Conservation (phyloP, 2,888 invertebrate genomes). For the Phyto melanocephala region DNA sequence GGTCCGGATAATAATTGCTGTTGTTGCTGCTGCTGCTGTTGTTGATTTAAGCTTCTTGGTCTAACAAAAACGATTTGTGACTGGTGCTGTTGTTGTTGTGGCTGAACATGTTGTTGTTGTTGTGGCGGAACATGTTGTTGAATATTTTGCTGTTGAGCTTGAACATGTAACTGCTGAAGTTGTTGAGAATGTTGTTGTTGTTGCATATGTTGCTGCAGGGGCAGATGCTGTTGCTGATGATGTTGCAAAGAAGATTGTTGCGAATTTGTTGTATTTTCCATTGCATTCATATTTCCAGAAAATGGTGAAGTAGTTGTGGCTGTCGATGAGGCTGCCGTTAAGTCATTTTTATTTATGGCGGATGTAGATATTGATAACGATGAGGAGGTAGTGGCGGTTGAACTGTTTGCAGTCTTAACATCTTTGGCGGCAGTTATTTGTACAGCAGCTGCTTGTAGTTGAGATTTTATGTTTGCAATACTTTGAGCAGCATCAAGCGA, state of each 20-base stretch:
- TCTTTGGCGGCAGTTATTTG: conserved; percentile 63
- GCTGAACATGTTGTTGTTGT: conserved; percentile 52
- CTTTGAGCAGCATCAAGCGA: conserved; percentile 70
- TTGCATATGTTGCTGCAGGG: conserved; percentile 59
- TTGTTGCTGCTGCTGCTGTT: conserved; percentile 67
- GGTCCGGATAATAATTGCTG: conserved; percentile 57
- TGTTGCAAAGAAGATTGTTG: conserved; percentile 61
- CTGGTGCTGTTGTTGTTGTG: conserved; percentile 65
- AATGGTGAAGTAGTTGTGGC: conserved; percentile 32
- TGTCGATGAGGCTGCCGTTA: not conserved
- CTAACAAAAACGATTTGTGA: conserved; percentile 75
- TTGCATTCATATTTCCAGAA: conserved; percentile 28
- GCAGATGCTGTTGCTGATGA: conserved; percentile 63
- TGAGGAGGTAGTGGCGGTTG: conserved; percentile 69
- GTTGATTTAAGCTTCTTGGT: conserved; percentile 68
- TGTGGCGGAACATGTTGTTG: conserved; percentile 63
- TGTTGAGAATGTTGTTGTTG: conserved; percentile 60
- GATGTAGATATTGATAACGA: conserved; percentile 57
- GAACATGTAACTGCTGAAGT: conserved; percentile 54
- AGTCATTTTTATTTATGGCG: conserved; percentile 39
- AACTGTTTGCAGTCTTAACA: conserved; percentile 51
- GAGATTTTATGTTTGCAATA: conserved; percentile 74
- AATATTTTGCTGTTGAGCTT: conserved; percentile 33
- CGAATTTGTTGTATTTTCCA: conserved; percentile 65
- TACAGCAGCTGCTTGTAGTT: conserved; percentile 72